Percentiles rank a stretch among this genome's conserved stretches.
phyloP scores from a whole-genome alignment of 2,888 invertebrate species.

The Polydrusus tereticollis region DNA sequence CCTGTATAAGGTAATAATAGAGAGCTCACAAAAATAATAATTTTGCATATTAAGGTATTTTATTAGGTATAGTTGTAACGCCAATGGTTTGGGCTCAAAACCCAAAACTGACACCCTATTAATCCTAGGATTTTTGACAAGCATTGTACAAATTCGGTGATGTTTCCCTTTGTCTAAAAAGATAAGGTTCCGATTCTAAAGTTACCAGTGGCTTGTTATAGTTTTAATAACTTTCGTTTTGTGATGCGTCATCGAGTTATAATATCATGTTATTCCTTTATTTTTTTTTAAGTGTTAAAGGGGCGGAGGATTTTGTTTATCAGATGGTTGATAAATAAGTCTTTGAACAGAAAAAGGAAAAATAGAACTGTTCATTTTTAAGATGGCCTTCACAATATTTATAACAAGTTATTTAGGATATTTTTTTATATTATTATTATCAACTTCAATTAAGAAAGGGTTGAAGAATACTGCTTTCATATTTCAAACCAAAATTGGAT shows the following conservation, averaged over 20 bases:
- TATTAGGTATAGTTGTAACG: no score
- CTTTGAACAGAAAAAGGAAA: no score
- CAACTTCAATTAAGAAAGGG: no score
- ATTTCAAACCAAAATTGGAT: no score
- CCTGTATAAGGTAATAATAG: no score
- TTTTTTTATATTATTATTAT: no score
- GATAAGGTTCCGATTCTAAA: constrained; percentile 48
- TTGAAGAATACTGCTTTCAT: no score
- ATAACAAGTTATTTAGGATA: no score
- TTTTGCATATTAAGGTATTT: no score
- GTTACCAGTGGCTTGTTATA: constrained; percentile 43
- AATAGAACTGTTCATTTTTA: no score
- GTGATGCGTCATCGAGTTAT: constrained; percentile 37
- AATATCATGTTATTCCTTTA: constrained; percentile 34
- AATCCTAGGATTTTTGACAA: constrained; percentile 51
- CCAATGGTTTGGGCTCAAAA: constrained; percentile 48
- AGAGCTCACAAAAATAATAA: no score
- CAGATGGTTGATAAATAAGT: background rate
- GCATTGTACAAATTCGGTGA: constrained; percentile 53
- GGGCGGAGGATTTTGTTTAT: constrained; percentile 24
- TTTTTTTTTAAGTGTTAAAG: constrained; percentile 35
- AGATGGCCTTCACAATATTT: no score
- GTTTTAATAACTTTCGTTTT: constrained; percentile 45
- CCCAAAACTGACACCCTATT: constrained; percentile 50
- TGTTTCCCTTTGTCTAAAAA: constrained; percentile 50